Base-by-base conservation (phyloP, 92 coral and sea anemone genomes). In the Porites cylindrica region DNA sequence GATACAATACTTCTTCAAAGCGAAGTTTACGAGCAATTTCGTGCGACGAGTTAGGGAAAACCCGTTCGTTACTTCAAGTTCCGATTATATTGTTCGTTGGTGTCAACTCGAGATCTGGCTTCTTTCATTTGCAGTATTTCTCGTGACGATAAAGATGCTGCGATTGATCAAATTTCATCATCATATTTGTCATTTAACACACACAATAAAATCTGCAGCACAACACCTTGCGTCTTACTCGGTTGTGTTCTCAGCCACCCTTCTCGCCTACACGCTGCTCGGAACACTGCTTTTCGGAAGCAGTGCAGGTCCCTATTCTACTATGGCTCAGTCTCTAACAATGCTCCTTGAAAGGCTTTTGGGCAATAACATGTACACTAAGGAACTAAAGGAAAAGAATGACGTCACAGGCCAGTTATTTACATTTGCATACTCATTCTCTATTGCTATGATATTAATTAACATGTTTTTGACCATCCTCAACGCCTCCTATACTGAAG, bases 381-480 rank as follows among this genome's bases (percentile, higher is more conserved):
- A 82, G 1, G 93, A 88, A 32, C 73, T 90, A 18, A 26, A 66
- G 17, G 88, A 80, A 59, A 80, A 53, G 32, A 90, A 92, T 62
- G 91, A 91, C 18, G 20, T 95, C 29, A 60, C 93, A 64, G 98
- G 96, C 18, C 94, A 95, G 38, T 3, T 95, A 13, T 95, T 84
- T 84, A 92, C 91, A 16, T 85, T 95, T 51, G 85, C 78, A 17
- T 92, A 94, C 77, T 72, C 89, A 72, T 7, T 86, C 18, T 63
- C 89, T 26, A 91, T 95, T 64, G 91, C 88, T 7, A 87, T 82
- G 17, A 81, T 95, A 59, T 82, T 95, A 24, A 77, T 93, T 20
- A 93, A 93, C 82, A 91, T 95, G 92, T 95, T 95, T 54, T 72
- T 95, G 2, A 95, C 91, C 21, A 95, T 95, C 63, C 87, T 95